Percentiles rank a stretch among this genome's conserved stretches.
Evolutionary conservation across 2,888 invertebrate species (phyloP).

Genomic region (Hypomecis punctinalis): DNA sequence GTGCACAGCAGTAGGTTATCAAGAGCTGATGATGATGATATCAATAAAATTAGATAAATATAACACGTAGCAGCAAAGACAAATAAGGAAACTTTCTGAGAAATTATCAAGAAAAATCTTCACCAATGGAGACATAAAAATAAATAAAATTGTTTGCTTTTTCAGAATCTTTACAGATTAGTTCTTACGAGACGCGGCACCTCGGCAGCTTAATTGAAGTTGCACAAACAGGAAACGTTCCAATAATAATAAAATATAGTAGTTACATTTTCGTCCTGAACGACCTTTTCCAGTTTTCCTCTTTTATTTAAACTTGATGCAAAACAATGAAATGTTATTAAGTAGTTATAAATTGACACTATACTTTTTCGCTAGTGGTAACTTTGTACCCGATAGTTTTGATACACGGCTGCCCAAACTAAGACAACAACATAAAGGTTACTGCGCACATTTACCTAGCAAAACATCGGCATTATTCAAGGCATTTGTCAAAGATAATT

Average conservation of each 20-base stretch:
- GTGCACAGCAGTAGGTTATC: no score
- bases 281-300: constrained; percentile 53
- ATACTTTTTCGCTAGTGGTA: not conserved
- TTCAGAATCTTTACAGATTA: constrained; percentile 14
- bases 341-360: no score
- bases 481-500: constrained; percentile 33
- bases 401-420: no score
- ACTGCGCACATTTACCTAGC: constrained; percentile 26
- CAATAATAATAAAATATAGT: constrained; percentile 46
- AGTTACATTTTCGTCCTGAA: constrained; percentile 56
- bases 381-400: not conserved
- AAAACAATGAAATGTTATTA: constrained; percentile 38
- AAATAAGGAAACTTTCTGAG: not conserved
- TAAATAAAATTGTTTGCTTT: constrained; percentile 14
- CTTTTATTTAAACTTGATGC: constrained; percentile 51
- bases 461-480: constrained; percentile 31
- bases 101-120: constrained; percentile 27
- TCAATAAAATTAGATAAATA: not conserved
- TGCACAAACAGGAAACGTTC: constrained; percentile 59
- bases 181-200: constrained; percentile 3
- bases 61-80: not conserved
- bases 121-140: constrained; percentile 6
- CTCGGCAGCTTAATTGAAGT: constrained; percentile 47
- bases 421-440: constrained; percentile 10
- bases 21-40: no score